These are phyloP conservation scores for Triplophysa tibetana DNA, from an alignment of 2,113 vertebrate genomes.

Conservation along the genomic window DNA sequence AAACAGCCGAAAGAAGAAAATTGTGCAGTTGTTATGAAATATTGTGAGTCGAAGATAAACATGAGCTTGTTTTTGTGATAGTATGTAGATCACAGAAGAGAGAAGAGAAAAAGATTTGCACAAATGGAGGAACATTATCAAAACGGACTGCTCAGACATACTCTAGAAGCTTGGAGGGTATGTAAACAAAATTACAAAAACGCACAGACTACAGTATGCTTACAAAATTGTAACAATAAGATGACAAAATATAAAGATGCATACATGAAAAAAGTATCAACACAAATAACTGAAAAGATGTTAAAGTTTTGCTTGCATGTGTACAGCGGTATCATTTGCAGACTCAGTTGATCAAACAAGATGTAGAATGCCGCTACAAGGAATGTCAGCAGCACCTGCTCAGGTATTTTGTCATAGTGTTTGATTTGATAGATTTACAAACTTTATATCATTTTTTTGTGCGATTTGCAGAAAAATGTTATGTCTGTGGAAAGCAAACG, in stretches of 20 bases:
- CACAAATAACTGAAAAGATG: not conserved
- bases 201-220: too few relatives aligned
- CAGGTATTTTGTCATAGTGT: slow-evolving; percentile 59
- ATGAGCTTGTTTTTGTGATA: slow-evolving; percentile 47
- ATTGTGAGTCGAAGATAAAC: slow-evolving; percentile 52
- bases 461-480: slow-evolving; percentile 66
- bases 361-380: slow-evolving; percentile 57
- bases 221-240: too few relatives aligned
- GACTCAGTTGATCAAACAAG: slow-evolving; percentile 40
- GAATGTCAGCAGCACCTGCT: slow-evolving; percentile 50
- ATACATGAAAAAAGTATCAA: too few relatives aligned
- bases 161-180: slow-evolving; percentile 68
- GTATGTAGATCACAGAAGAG: slow-evolving; percentile 67
- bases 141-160: slow-evolving; percentile 57
- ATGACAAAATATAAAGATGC: too few relatives aligned
- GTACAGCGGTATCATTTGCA: slow-evolving; percentile 58
- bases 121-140: slow-evolving; percentile 59
- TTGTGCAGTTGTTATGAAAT: slow-evolving; percentile 2
- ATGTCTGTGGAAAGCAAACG: slow-evolving; percentile 75
- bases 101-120: slow-evolving; percentile 54
- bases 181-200: not conserved
- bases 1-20: not conserved
- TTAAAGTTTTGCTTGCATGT: slow-evolving; percentile 34
- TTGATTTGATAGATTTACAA: not conserved
- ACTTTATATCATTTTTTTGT: not conserved